A percentile compares a stretch with the other conserved stretches of the same genome.
Conservation (phyloP, 2,888 invertebrate species). For the Chrysomela aeneicollis region DNA sequence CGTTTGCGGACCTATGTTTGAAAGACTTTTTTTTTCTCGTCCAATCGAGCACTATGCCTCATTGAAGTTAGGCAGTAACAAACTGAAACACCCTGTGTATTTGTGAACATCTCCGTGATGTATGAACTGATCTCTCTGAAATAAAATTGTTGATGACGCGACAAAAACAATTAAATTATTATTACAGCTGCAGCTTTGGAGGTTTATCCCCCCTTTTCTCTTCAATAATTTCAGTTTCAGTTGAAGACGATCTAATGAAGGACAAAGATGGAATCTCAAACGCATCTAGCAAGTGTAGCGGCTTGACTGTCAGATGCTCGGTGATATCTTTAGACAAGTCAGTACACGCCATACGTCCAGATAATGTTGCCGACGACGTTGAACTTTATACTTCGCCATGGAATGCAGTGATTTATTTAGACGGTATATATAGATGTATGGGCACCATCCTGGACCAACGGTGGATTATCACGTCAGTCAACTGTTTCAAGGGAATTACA, state of each 20-base stretch:
- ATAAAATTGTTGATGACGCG: too few species aligned
- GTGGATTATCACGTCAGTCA: conserved; percentile 69
- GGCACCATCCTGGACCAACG: conserved; percentile 72
- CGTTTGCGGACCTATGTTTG: too few species aligned
- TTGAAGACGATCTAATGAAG: not conserved
- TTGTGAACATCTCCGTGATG: too few species aligned
- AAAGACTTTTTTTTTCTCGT: too few species aligned
- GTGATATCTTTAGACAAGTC: conserved; percentile 59
- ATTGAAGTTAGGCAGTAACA: too few species aligned
- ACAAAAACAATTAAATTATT: too few species aligned
- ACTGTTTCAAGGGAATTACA: conserved; percentile 62
- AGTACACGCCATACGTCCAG: conserved; percentile 39
- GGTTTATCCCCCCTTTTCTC: too few species aligned
- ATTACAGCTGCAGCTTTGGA: too few species aligned
- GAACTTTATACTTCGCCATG: conserved; percentile 70
- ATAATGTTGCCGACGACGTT: conserved; percentile 52
- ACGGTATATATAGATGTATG: conserved; percentile 75
- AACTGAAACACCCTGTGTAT: too few species aligned
- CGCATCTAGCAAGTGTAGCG: conserved; percentile 57
- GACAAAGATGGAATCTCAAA: not conserved
- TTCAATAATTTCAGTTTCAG: not conserved
- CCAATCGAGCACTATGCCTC: too few species aligned
- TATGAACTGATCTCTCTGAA: too few species aligned
- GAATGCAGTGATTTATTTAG: conserved; percentile 75
- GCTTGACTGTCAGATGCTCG: conserved; percentile 66